Evolutionary conservation across 2,888 invertebrate genomes (phyloP).

Genomic region (Acanthosepion esculentum): DNA sequence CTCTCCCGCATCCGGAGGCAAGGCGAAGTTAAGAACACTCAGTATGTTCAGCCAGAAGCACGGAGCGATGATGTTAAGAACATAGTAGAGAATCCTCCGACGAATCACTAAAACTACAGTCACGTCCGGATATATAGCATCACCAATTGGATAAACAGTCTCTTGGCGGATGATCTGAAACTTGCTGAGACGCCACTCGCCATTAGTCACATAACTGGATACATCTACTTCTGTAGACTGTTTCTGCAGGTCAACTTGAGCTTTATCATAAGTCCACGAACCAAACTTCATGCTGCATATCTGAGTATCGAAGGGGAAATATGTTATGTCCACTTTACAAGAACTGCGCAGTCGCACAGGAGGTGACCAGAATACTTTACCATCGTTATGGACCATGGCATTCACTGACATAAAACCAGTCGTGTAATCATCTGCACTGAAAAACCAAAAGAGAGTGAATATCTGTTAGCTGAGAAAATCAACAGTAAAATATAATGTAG

Average conservation of each 20-base stretch:
- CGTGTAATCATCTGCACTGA: slow-evolving; percentile 78
- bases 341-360: slow-evolving; percentile 78
- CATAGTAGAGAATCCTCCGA: slow-evolving; percentile 75
- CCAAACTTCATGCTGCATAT: slow-evolving; percentile 72
- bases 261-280: slow-evolving; percentile 73
- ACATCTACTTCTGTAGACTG: slow-evolving; percentile 71
- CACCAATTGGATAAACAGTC: slow-evolving; percentile 69
- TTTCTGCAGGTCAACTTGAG: slow-evolving; percentile 72
- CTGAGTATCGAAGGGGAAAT: slow-evolving; percentile 74
- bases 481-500: not conserved
- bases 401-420: slow-evolving; percentile 78
- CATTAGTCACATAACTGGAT: slow-evolving; percentile 69
- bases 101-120: slow-evolving; percentile 77
- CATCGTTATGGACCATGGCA: slow-evolving; percentile 77
- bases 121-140: slow-evolving; percentile 71
- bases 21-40: slow-evolving; percentile 76
- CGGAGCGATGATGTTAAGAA: slow-evolving; percentile 75
- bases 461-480: not conserved
- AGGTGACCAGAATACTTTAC: slow-evolving; percentile 79
- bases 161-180: slow-evolving; percentile 66
- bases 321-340: slow-evolving; percentile 77
- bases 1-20: slow-evolving; percentile 76
- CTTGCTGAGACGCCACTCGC: slow-evolving; percentile 70
- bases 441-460: slow-evolving; percentile 43
- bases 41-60: slow-evolving; percentile 76